Base-by-base conservation (phyloP, 2,888 invertebrate species). In the Polyommatus icarus region DNA sequence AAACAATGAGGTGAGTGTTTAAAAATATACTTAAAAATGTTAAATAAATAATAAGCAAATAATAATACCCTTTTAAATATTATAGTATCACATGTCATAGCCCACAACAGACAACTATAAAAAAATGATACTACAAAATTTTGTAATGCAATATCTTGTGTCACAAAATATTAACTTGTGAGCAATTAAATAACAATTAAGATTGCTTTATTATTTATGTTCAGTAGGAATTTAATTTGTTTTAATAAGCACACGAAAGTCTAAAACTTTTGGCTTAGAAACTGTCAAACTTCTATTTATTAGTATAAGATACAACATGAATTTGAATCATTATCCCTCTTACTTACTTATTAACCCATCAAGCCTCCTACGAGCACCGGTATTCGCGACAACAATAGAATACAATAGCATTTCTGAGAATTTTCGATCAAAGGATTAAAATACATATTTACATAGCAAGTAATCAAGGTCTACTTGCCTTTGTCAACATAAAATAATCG, bases 1-100 rank as follows among this genome's bases (percentile, higher is more conserved):
- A 99, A 87, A 98, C 99, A n/a, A 97, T 99, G 95, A 96, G 98
- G 96, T 97, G 86, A 57, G 77, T 54, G 12, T 32, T n/a, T 61
- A 18, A 54, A 46, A 46, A 40, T 40, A 46, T 32, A 12, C 76
- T 61, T 61, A 4, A 8, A 18, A 18, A 40, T 73, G 6, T 50
- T 36, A 4, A n/a, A n/a, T n/a, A n/a, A n/a, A n/a, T 1, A 59
- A 59, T n/a, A n/a, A 59, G 57, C n/a, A n/a, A 59, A 36, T 36
- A 59, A 20, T 59, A 59, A 20, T 20, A 20, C 7, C 40, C 20
- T 46, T 73, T 36, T 36, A 36, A 36, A 36, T 36, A 36, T 36
- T 0, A 7, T 50, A 12, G 67, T 67, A 67, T 67, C 1, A 67
- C 12, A 67, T 61, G 20, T 29, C 4, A 67, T 12, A 12, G 1